A percentile compares a stretch with the other conserved stretches of the same genome.
These are phyloP conservation scores for Anas capensis DNA, from an alignment of 2,797 vertebrate species.

Conservation along the genomic window DNA sequence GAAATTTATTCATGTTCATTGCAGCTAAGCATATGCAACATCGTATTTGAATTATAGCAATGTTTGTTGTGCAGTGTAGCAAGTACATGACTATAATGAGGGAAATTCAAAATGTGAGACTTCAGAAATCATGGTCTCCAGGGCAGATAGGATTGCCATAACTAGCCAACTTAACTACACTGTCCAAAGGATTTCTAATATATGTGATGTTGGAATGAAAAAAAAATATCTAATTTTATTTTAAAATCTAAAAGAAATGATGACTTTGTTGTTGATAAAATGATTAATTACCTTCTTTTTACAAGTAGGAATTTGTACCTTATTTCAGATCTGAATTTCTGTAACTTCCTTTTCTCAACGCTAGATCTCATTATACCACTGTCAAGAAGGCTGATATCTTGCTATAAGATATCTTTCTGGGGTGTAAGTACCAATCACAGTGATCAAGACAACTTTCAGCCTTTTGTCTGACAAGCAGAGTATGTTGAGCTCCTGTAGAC, in stretches of 20 bases:
- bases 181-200: neutral
- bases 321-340: constrained; percentile 24
- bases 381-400: constrained; percentile 58
- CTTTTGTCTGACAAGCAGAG: constrained; percentile 23
- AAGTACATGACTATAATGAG: neutral
- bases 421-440: constrained; percentile 41
- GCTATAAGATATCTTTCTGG: constrained; percentile 46
- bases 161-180: neutral
- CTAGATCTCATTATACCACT: constrained; percentile 50
- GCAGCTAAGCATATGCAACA: neutral
- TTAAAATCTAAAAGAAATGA: neutral
- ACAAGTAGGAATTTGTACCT: constrained; percentile 6
- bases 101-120: neutral
- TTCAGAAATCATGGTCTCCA: neutral
- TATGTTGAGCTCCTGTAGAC: constrained; percentile 31
- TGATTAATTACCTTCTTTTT: constrained; percentile 35
- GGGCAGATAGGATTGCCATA: neutral
- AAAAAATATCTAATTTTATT: neutral
- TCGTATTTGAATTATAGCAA: neutral
- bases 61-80: neutral
- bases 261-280: constrained; percentile 41
- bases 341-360: neutral
- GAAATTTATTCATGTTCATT: neutral
- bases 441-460: constrained; percentile 60
- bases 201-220: neutral